Base-by-base conservation (phyloP, 2,113 vertebrate species). In the Eubucco bourcierii region DNA sequence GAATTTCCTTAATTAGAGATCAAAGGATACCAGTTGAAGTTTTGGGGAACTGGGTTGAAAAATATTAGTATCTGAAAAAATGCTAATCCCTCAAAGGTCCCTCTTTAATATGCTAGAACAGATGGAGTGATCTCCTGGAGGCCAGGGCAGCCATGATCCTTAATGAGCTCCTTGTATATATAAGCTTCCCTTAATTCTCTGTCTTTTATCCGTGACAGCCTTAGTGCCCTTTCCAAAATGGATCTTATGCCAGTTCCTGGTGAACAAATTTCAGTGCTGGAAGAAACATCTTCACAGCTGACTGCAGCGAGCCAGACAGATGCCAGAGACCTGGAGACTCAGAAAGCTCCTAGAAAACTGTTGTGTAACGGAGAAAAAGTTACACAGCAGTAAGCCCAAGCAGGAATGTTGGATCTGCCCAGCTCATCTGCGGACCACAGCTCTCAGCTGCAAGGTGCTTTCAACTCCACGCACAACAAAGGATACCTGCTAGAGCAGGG, bases 321-420 rank as follows among this genome's bases (percentile, higher is more conserved):
- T 92, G 28, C 84, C 81, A 77, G 82, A 78, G 87, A 79, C 52
- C 47, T 71, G 47, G 67, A 92, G 44, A 84, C 47, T 89, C 33
- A 74, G 37, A 87, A 80, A 82, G 27, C 63, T 82, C 47, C 70
- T 18, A 39, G 67, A 64, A 92, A 67, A 89, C 16, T 46, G 67
- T 74, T 46, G 55, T 60, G 72, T 81, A 80, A 89, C 73, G 28
- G 64, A 84, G 34, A 37, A 87, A 33, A 87, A 66, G 10, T 71
- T 65, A 34, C 31, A n/a, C 46, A 56, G 27, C 31, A 28, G 71
- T 34, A 50, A 88, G 20, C 15, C 63, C 10, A 47, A 39, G 33
- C 4, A 58, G 53, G 74, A 80, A 67, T 2, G 1, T 20, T 82
- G 20, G 10, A 17, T 60, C 68, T 87, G 34, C 21, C 41, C 19